Conservation (phyloP, 37 sponge, comb jelly and placozoan species). For the Aplysina aerophoba region DNA sequence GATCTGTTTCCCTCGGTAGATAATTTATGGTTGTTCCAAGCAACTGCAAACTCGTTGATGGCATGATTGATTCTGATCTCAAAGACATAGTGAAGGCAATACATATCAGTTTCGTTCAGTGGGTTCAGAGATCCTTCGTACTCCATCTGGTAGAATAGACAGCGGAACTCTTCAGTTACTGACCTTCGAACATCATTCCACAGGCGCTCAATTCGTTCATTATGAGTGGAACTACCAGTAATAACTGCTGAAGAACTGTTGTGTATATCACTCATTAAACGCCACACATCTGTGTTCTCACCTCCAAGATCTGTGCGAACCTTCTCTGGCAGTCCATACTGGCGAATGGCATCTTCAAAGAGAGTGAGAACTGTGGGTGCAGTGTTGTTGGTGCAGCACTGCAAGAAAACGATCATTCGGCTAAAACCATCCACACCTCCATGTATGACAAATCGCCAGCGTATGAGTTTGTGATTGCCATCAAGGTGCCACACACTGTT, state of each 20-base stretch:
- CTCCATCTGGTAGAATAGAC: conserved; percentile 7
- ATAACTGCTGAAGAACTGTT: conserved; percentile 15
- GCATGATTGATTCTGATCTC: neutral
- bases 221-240: conserved; percentile 26
- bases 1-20: conserved; percentile 18
- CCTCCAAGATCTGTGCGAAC: conserved; percentile 27
- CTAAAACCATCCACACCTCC: conserved; percentile 27
- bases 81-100: conserved; percentile 20
- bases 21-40: conserved; percentile 35
- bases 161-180: conserved; percentile 23
- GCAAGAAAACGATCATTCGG: conserved; percentile 31
- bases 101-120: conserved; percentile 20
- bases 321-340: conserved; percentile 38
- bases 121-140: neutral
- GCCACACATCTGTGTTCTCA: conserved; percentile 20
- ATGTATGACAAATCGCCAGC: conserved; percentile 23
- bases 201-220: conserved; percentile 31
- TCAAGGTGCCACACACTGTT: conserved; percentile 37
- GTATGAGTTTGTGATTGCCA: conserved; percentile 25
- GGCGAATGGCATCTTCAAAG: conserved; percentile 19
- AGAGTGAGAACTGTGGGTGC: conserved; percentile 25
- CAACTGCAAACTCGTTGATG: conserved; percentile 17
- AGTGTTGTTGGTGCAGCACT: conserved; percentile 34
- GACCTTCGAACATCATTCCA: conserved; percentile 24
- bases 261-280: conserved; percentile 5